Evolutionary conservation across 2,888 invertebrate species (phyloP), one percentile per base, ranked within the genome.

Genomic region (Cylloceria caligata): DNA sequence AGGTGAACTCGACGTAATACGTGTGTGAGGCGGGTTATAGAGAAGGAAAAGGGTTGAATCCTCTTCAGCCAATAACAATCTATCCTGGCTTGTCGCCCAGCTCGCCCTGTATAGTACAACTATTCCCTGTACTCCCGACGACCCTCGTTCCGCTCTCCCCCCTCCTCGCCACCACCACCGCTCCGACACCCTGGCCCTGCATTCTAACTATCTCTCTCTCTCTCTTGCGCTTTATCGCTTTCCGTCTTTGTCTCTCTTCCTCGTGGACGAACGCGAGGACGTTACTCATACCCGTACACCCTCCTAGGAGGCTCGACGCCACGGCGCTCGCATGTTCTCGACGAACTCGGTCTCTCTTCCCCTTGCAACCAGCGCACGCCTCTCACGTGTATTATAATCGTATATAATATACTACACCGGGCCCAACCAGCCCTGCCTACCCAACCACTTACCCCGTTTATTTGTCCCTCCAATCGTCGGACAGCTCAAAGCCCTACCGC

Each of bases 61-160:
- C 86, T 90, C 87, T 89, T 89, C 90, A 87, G 88, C 92, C 92
- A 92, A 92, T 92, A 91, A 91, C 90, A 89, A 89, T 90, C 87
- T 87, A 89, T 91, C 88, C 85, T 86, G 84, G 85, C 83, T 85
- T 88, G 87, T 87, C 88, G 84, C 83, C 86, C 86, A 79, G 82
- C 83, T 79, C 81, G 83, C 85, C 83, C 47, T 39, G 74, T 64
- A 71, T 57, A 42, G 16, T 75, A 71, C 65, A 21, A 71, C 60
- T 49, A 47, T 52, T 68, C 27, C 49, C 52, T 77, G 55, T 39
- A 65, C 57, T 30, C 47, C 30, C 39, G 71, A 75, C 55, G 68
- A 80, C 80, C 80, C 80, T 75, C 77, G 77, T 73, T 75, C 64
- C 11, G 45, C 60, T 64, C 47, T 19, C 30, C 67, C 64, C 68